Evolutionary conservation across 1,140 invertebrate genomes (phyloP).

Genomic region (Neelides sp.): DNA sequence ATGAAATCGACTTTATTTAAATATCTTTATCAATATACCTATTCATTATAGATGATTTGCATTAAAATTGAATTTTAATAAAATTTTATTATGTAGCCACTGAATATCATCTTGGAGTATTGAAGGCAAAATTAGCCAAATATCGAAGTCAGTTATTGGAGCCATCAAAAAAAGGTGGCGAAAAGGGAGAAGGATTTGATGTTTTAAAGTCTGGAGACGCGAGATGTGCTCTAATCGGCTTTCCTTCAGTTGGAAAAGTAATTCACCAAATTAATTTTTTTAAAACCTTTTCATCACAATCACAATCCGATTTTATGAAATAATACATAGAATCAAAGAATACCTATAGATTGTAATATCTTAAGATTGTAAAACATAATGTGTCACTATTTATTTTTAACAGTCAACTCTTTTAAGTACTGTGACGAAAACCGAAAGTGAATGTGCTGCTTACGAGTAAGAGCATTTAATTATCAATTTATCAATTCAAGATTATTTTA

Average conservation of each 20-base stretch:
- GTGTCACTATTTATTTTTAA: conserved; percentile 20
- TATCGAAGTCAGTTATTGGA: conserved; percentile 90
- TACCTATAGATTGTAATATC: too few relatives aligned
- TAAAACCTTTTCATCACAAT: conserved; percentile 1
- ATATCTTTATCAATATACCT: not conserved
- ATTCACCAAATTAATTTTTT: conserved; percentile 22
- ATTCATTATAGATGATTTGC: conserved; percentile 1
- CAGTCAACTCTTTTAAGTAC: conserved; percentile 86
- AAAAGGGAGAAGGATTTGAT: conserved; percentile 99
- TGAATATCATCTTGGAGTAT: conserved; percentile 93
- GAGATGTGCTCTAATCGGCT: conserved; percentile 92
- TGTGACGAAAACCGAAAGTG: conserved; percentile 85
- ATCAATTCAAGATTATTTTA: too few relatives aligned
- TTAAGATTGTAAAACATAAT: conserved; percentile 11
- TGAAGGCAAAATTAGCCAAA: conserved; percentile 98
- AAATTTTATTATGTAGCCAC: conserved; percentile 57
- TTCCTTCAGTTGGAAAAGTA: conserved; percentile 88
- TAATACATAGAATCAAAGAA: too few relatives aligned
- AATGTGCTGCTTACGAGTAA: conserved; percentile 93
- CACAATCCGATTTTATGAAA: not conserved
- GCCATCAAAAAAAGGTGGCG: conserved; percentile 76
- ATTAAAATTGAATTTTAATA: conserved; percentile 29
- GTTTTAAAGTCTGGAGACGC: conserved; percentile 99
- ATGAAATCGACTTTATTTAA: not conserved
- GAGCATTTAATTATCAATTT: too few relatives aligned